Base-by-base conservation (phyloP, 1,140 invertebrate genomes). In the Andricus grossulariae region DNA sequence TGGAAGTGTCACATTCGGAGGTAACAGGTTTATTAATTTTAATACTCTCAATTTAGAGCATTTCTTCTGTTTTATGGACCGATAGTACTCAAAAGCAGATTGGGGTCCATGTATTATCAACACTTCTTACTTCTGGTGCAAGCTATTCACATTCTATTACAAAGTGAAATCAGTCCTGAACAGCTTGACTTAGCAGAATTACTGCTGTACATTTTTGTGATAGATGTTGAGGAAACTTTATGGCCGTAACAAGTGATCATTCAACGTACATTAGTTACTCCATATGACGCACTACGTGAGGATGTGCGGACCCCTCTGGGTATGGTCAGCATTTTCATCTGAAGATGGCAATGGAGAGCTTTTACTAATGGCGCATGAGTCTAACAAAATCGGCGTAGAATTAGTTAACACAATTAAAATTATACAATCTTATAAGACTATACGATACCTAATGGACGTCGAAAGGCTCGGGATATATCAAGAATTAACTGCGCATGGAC, bases 191-290 rank as follows among this genome's bases (percentile, higher is more conserved):
- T 54, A 66, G 75, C 79, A 19, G 76, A 80, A 16, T 54, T 60
- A 45, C 45, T 75, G 51, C 13, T 80, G 0, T 71, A 66, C n/a
- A 25, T 72, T n/a, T 80, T 78, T 72, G 75, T 78, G 5, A 55
- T 55, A 21, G 55, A 80, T 52, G 55, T 75, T 49, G 71, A 52
- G n/a, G 19, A 25, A 19, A 6, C 51, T 80, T 7, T 80, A 74
- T 70, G 74, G 54, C 13, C 25, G 72, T 19, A 19, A 45, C 19
- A 52, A 72, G 16, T 55, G 55, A 50, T 76, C 76, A 19, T 81
- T 76, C 49, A 81, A 81, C 19, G 50, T 76, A 10, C 80, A 82
- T 32, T 78, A 82, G 45, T 60, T 82, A 18, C 25, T 82, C 21
- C 80, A 82, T 71, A 18, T 82, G 10, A 45, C 50, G 13, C 25